phyloP scores from a whole-genome alignment of 2,888 invertebrate genomes.

The Onthophagus sagittarius region DNA sequence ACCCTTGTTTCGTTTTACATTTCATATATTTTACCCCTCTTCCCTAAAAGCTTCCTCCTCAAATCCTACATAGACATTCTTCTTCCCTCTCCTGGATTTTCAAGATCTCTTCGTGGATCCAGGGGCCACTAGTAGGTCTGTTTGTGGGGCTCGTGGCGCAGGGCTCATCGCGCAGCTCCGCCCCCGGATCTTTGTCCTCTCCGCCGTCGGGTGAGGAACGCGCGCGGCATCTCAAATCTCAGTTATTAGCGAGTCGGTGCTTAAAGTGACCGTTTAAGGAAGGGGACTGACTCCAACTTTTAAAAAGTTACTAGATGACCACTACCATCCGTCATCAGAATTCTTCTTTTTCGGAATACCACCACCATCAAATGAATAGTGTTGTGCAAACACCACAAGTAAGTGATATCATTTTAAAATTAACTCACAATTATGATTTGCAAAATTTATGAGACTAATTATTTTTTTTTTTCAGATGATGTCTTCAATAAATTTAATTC shows the following conservation, averaged over 20 bases:
- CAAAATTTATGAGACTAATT: constrained; percentile 15
- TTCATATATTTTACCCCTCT: background rate
- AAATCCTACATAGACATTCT: background rate
- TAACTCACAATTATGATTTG: constrained; percentile 28
- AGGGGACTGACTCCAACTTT: constrained; percentile 28
- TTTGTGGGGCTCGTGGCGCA: constrained; percentile 41
- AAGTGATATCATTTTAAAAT: too few species aligned
- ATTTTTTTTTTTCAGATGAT: constrained; percentile 41
- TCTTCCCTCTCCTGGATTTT: background rate
- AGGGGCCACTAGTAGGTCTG: background rate
- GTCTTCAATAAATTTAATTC: constrained; percentile 43
- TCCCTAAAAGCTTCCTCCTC: background rate
- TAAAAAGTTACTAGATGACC: constrained; percentile 37
- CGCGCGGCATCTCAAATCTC: constrained; percentile 42
- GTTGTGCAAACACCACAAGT: too few species aligned
- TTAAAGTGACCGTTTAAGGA: constrained; percentile 46
- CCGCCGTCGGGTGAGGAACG: constrained; percentile 27
- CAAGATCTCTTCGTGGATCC: background rate
- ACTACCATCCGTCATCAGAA: background rate
- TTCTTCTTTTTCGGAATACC: background rate
- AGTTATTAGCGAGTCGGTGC: constrained; percentile 47
- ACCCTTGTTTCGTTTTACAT: background rate
- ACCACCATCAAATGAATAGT: background rate
- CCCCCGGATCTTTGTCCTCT: constrained; percentile 31
- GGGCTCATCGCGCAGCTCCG: constrained; percentile 42